Conservation (phyloP, 2,113 vertebrate genomes). For the Aspidoscelis tigris region DNA sequence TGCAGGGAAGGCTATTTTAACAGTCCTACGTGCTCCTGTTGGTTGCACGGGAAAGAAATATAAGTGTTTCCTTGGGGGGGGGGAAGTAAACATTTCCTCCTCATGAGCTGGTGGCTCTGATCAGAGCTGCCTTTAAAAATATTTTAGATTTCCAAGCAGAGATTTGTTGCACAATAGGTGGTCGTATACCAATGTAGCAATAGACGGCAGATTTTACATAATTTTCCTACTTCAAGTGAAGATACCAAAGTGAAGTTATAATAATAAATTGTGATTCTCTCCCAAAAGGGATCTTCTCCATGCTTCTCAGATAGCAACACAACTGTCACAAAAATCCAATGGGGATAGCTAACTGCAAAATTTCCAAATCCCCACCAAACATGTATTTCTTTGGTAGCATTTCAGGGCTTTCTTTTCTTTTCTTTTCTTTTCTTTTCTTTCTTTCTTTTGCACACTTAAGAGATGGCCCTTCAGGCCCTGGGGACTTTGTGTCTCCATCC, state of each 20-base stretch:
- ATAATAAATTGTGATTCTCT: background rate
- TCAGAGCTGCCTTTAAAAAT: background rate
- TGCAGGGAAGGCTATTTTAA: no score
- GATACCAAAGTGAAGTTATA: background rate
- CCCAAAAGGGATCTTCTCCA: background rate
- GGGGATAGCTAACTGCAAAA: background rate
- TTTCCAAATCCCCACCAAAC: fast-evolving
- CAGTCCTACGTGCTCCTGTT: no score
- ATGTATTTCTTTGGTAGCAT: background rate
- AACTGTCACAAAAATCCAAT: background rate
- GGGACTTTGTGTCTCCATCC: no score
- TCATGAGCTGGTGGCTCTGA: background rate
- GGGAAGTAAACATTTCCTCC: no score
- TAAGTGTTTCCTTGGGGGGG: no score
- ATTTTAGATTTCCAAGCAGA: background rate
- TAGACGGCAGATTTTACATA: background rate
- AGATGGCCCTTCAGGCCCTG: no score
- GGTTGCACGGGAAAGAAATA: no score
- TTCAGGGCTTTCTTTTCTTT: no score
- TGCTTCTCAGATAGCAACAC: background rate
- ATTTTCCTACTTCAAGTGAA: background rate
- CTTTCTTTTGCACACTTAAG: no score
- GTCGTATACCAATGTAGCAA: no score
- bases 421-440: no score
- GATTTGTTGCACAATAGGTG: background rate